Percentiles rank a stretch among this genome's conserved stretches.
Conservation (phyloP, 2,888 invertebrate genomes). For the Eupithecia tripunctaria region DNA sequence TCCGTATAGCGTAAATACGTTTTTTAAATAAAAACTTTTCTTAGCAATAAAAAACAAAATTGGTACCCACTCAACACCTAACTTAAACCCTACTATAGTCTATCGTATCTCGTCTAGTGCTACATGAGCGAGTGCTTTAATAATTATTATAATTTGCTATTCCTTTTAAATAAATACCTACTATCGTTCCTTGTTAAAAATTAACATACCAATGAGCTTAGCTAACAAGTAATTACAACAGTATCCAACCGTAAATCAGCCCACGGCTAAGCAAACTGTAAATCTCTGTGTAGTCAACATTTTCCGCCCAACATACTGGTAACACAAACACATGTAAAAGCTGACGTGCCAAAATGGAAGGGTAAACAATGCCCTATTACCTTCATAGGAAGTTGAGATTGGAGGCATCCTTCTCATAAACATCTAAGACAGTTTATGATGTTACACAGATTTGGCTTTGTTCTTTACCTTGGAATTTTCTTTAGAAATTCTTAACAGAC, state of each 20-base stretch:
- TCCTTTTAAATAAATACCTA: background rate
- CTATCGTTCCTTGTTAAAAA: background rate
- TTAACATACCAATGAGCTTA: background rate
- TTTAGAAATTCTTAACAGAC: background rate
- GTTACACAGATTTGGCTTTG: conserved; percentile 18
- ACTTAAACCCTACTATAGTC: background rate
- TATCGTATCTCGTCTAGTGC: background rate
- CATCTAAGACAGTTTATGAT: conserved; percentile 47
- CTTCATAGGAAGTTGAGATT: conserved; percentile 59
- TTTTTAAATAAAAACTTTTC: background rate
- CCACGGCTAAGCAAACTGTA: conserved; percentile 1
- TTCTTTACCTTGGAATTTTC: conserved; percentile 20
- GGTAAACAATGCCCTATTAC: conserved; percentile 63
- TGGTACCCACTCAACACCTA: background rate
- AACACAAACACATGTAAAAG: conserved; percentile 54
- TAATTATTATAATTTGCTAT: background rate
- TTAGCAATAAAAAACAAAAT: too few relatives aligned
- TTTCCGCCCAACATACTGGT: conserved; percentile 46
- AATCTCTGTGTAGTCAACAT: conserved; percentile 13
- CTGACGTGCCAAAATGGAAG: conserved; percentile 60
- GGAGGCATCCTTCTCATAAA: conserved; percentile 62
- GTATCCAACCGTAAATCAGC: background rate
- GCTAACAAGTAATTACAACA: background rate
- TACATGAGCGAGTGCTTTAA: background rate
- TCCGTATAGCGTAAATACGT: background rate